A percentile compares a stretch with the other conserved stretches of the same genome.
These are phyloP conservation scores for Pomatorhinus ruficollis DNA, from an alignment of 2,113 vertebrate genomes.

Conservation along the genomic window DNA sequence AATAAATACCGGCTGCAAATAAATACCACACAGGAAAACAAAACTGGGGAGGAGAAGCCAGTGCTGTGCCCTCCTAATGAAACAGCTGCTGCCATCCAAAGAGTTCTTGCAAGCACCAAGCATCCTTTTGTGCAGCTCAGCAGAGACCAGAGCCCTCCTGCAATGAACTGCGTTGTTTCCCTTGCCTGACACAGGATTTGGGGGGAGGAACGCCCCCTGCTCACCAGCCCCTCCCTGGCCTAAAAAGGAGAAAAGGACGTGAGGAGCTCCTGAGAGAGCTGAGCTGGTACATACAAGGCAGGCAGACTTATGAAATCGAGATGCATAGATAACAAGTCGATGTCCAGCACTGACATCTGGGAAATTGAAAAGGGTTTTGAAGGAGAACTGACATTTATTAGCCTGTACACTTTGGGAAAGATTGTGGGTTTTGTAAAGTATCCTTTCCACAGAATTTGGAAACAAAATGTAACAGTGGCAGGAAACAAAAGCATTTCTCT, in stretches of 20 bases:
- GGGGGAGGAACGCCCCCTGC: background rate
- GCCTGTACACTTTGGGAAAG: background rate
- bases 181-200: fast-evolving
- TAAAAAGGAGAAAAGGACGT: fast-evolving
- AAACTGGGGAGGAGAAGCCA: background rate
- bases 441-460: background rate
- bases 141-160: background rate
- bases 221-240: background rate
- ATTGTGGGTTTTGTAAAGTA: background rate
- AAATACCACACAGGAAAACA: background rate
- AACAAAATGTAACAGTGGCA: background rate
- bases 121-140: background rate
- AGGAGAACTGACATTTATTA: background rate
- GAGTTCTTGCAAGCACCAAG: background rate
- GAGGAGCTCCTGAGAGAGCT: background rate
- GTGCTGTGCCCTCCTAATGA: background rate
- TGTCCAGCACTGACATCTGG: background rate
- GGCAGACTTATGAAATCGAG: background rate
- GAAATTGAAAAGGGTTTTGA: background rate
- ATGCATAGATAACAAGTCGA: background rate
- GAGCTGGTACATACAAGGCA: background rate
- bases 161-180: fast-evolving
- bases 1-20: background rate
- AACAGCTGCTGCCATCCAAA: background rate
- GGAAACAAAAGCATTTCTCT: background rate